Evolutionary conservation across 2,888 invertebrate species (phyloP).

Genomic region (Acleris holmiana): DNA sequence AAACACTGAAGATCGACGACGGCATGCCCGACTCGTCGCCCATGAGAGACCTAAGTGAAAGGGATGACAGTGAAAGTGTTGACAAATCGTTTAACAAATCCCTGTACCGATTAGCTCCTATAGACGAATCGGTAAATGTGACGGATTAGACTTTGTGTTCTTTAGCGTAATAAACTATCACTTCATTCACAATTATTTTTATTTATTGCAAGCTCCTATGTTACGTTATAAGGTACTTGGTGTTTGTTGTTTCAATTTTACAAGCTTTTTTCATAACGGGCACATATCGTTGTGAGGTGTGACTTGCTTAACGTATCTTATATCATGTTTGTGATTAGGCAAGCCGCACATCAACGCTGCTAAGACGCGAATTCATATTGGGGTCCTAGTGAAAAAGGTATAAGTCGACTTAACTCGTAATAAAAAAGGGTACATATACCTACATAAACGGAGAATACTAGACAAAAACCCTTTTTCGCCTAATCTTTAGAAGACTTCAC

Average conservation of each 20-base stretch:
- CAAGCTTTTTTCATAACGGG: neutral
- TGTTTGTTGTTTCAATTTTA: slow-evolving; percentile 8
- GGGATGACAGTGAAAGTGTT: slow-evolving; percentile 42
- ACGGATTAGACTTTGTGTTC: slow-evolving; percentile 38
- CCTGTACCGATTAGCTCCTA: slow-evolving; percentile 66
- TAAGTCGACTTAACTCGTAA: no score
- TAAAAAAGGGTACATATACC: no score
- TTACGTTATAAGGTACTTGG: slow-evolving; percentile 20
- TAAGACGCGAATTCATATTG: no score
- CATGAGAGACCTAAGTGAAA: slow-evolving; percentile 57
- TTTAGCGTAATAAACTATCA: slow-evolving; percentile 38
- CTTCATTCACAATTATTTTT: slow-evolving; percentile 26
- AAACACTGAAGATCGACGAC: slow-evolving; percentile 58
- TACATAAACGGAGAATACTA: no score
- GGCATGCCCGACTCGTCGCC: slow-evolving; percentile 72
- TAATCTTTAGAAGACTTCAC: no score
- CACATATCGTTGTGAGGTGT: no score
- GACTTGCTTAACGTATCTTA: no score
- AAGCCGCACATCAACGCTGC: no score
- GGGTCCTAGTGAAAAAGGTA: no score
- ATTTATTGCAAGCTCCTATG: slow-evolving; percentile 11
- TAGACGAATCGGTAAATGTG: slow-evolving; percentile 64
- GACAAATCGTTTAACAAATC: slow-evolving; percentile 52
- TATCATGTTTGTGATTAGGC: no score
- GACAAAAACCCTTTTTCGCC: no score